These are phyloP conservation scores for Vanessa cardui DNA, from an alignment of 2,888 invertebrate genomes.

Conservation along the genomic window DNA sequence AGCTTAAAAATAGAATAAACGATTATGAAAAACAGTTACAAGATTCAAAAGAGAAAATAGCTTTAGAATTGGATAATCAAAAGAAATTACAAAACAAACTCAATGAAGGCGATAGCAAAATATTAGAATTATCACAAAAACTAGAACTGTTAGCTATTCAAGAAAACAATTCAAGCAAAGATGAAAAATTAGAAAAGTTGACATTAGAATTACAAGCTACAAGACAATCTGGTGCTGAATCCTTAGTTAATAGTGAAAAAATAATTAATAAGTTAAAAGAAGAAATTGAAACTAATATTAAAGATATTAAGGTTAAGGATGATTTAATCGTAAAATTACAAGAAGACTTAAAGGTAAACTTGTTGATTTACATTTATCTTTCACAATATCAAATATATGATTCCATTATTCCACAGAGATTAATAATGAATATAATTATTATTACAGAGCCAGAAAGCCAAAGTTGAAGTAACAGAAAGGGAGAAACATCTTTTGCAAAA, in stretches of 20 bases:
- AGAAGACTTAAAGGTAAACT: conserved; percentile 69
- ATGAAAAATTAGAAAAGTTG: conserved; percentile 70
- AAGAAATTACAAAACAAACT: conserved; percentile 65
- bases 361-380: background rate
- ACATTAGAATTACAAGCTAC: conserved; percentile 70
- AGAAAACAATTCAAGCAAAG: conserved; percentile 69
- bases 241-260: conserved; percentile 64
- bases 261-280: conserved; percentile 63
- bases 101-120: conserved; percentile 61
- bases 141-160: conserved; percentile 70
- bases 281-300: conserved; percentile 69
- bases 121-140: conserved; percentile 69
- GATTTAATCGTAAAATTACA: conserved; percentile 65
- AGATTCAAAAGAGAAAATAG: conserved; percentile 66
- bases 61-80: conserved; percentile 67
- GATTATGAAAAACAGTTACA: conserved; percentile 72
- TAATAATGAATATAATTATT: background rate
- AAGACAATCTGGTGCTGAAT: conserved; percentile 64
- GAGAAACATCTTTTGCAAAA: conserved; percentile 69
- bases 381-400: background rate
- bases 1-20: conserved; percentile 82
- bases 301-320: conserved; percentile 68
- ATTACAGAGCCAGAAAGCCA: conserved; percentile 66
- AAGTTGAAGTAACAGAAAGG: conserved; percentile 68
- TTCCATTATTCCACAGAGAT: background rate